phyloP scores from a whole-genome alignment of 2,113 vertebrate genomes.

The Panthera leo region DNA sequence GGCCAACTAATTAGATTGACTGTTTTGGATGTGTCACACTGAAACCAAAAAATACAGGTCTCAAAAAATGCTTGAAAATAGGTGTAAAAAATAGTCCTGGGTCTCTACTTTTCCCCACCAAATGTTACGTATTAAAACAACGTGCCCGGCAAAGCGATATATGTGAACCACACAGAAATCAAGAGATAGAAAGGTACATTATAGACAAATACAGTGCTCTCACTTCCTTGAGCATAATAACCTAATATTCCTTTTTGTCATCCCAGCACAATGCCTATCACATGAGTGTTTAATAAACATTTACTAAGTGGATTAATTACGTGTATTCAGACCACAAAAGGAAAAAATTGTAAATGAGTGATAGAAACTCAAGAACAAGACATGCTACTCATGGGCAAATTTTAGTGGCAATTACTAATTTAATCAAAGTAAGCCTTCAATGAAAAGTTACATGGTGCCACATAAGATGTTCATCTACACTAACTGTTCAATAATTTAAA shows the following conservation, averaged over 20 bases:
- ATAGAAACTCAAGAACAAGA: neutral
- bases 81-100: neutral
- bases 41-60: neutral
- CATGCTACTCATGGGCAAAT: neutral
- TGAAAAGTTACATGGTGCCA: neutral
- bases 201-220: neutral
- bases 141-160: neutral
- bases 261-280: neutral
- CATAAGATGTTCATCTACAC: neutral
- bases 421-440: neutral
- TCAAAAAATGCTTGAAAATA: neutral
- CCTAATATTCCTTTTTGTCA: slow-evolving; percentile 14
- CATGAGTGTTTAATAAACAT: neutral
- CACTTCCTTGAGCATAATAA: neutral
- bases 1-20: slow-evolving; percentile 48
- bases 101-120: neutral
- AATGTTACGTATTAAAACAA: slow-evolving; percentile 15
- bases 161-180: neutral
- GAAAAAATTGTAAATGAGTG: neutral
- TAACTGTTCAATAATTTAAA: neutral
- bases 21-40: slow-evolving; percentile 9
- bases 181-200: neutral
- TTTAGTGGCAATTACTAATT: neutral
- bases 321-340: neutral
- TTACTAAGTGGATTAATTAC: slow-evolving; percentile 13